Base-by-base conservation (phyloP, 2,113 vertebrate genomes). In the Camelus dromedarius region DNA sequence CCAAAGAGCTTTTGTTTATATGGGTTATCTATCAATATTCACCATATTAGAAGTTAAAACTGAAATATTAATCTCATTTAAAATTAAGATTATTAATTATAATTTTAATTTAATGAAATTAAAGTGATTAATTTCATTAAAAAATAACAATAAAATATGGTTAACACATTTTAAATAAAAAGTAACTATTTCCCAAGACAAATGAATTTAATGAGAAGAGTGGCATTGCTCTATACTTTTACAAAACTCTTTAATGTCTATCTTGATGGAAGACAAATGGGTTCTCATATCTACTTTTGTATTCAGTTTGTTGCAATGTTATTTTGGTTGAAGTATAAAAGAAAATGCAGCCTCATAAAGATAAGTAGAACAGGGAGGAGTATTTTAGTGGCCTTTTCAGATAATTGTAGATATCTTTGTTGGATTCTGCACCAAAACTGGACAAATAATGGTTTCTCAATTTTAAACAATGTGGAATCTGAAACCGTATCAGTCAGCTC, bases 201-300 rank as follows among this genome's bases (percentile, higher is more conserved):
- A 77, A 94, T 84, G 13, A 42, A 85, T 77, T 77, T 85, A 95
- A 58, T 67, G 35, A 73, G 22, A 76, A 90, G 58, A 84, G 32
- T 62, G 19, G 50, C 8, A 48, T 3, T 56, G 54, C 42, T 50
- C 84, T 75, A 54, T 15, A 76, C 76, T 85, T 93, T 26, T 77
- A 60, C 28, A 77, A 77, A 67, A 24, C 26, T 85, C 81, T 75
- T 92, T 54, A 38, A 82, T 24, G 18, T 76, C 69, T 83, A 83
- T 30, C 58, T 58, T 56, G 32, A 60, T 73, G 80, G 70, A 91
- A 52, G 52, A 75, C 52, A 24, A 46, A 10, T 26, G 58, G 48
- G 56, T 52, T 24, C 46, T 75, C 46, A 66, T 76, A 85, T 32
- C 46, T 66, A 66, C 19, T 75, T 76, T 76, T 76, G 28, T 76